Evolutionary conservation across 2,113 vertebrate species (phyloP).

Genomic region (Coptodon bakossiorum): DNA sequence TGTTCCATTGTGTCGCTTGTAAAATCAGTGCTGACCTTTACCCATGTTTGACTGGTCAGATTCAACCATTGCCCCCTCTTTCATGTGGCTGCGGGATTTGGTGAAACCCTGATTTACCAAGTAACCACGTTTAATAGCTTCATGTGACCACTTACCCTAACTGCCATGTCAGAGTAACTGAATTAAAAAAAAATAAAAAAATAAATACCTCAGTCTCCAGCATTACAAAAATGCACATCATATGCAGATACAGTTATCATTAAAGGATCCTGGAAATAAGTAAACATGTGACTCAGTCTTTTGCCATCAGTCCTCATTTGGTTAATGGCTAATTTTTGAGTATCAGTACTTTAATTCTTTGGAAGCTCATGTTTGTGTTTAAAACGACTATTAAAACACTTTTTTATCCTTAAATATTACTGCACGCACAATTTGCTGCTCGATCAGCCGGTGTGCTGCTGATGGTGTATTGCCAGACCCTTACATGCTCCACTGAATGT

Average conservation of each 20-base stretch:
- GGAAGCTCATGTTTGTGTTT: neutral
- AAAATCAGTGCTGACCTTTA: neutral
- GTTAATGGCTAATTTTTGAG: neutral
- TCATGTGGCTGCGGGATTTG: accelerated
- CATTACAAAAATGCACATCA: neutral
- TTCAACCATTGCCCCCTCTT: neutral
- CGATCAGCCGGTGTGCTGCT: neutral
- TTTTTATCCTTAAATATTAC: neutral
- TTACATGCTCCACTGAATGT: neutral
- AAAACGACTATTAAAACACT: neutral
- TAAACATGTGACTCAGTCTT: neutral
- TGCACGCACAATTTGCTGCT: neutral
- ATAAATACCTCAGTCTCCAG: neutral
- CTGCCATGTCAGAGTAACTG: neutral
- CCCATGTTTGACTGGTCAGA: neutral
- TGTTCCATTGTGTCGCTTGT: neutral
- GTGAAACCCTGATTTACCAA: neutral
- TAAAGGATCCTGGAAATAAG: neutral
- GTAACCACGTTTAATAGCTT: neutral
- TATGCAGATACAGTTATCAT: neutral
- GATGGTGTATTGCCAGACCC: neutral
- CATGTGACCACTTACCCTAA: neutral
- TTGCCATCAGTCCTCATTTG: neutral
- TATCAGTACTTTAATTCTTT: neutral
- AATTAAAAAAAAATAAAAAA: neutral